These are phyloP conservation scores for Nothobranchius furzeri DNA, from an alignment of 2,113 vertebrate species.

Conservation along the genomic window DNA sequence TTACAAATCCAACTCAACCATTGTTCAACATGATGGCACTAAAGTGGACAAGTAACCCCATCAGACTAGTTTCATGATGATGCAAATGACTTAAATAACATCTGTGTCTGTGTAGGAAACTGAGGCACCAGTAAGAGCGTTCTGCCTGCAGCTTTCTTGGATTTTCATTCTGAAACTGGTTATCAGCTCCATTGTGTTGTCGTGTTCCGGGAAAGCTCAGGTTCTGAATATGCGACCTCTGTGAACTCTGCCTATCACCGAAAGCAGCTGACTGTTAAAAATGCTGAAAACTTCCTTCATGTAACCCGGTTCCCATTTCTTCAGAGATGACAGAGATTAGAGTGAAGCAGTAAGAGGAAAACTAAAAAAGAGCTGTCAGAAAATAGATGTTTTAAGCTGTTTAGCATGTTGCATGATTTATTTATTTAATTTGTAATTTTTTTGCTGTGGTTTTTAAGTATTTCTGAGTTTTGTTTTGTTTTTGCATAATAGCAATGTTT, in stretches of 20 bases:
- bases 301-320: background rate
- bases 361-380: background rate
- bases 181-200: background rate
- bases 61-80: too few species aligned
- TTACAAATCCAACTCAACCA: too few species aligned
- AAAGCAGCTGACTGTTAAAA: background rate
- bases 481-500: background rate
- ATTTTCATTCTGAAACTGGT: background rate
- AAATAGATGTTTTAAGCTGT: background rate
- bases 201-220: background rate
- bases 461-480: background rate
- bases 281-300: background rate
- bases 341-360: constrained; percentile 1
- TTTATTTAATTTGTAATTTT: background rate
- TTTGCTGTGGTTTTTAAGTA: background rate
- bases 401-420: background rate
- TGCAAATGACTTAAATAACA: too few species aligned
- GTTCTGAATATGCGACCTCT: background rate
- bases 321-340: background rate
- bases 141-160: too few species aligned
- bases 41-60: too few species aligned
- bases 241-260: background rate
- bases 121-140: too few species aligned
- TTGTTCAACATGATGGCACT: too few species aligned
- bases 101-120: too few species aligned